Evolutionary conservation across 2,888 invertebrate species (phyloP).

Genomic region (Scotopteryx bipunctaria): DNA sequence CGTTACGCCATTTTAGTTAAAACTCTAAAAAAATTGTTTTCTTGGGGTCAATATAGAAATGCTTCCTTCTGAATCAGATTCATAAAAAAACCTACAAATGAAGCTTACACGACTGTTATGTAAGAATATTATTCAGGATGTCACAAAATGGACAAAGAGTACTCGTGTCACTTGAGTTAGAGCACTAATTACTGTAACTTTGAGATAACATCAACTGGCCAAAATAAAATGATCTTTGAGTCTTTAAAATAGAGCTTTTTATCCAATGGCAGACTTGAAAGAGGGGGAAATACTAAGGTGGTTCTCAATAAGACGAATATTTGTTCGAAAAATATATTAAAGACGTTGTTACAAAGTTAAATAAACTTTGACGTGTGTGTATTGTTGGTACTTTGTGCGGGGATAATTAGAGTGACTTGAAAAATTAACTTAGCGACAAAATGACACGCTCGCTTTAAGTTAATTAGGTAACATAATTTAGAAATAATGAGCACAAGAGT

Average conservation of each 20-base stretch:
- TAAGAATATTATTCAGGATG: slow-evolving; percentile 58
- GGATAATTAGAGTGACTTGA: slow-evolving; percentile 16
- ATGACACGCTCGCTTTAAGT: slow-evolving; percentile 5
- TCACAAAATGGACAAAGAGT: slow-evolving; percentile 57
- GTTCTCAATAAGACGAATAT: slow-evolving; percentile 37
- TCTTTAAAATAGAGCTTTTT: slow-evolving; percentile 37
- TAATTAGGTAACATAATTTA: slow-evolving; percentile 15
- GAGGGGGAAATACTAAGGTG: background rate
- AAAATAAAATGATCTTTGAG: slow-evolving; percentile 28
- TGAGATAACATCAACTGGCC: slow-evolving; percentile 36
- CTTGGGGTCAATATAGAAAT: too few species aligned
- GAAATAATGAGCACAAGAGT: slow-evolving; percentile 7
- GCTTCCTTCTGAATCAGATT: too few species aligned
- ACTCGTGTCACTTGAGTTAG: slow-evolving; percentile 62
- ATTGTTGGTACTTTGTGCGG: slow-evolving; percentile 11
- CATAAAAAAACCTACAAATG: slow-evolving; percentile 38
- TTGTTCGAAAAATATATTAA: slow-evolving; percentile 32
- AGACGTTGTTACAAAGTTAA: slow-evolving; percentile 54
- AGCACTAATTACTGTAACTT: slow-evolving; percentile 55
- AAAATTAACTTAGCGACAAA: background rate
- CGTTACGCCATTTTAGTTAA: too few species aligned
- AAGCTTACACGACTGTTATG: slow-evolving; percentile 50
- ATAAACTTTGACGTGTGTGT: slow-evolving; percentile 47
- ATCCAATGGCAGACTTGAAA: slow-evolving; percentile 24
- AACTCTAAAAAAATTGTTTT: too few species aligned